Conservation (phyloP, 2,888 invertebrate species). For the Drosophila meridiana region DNA sequence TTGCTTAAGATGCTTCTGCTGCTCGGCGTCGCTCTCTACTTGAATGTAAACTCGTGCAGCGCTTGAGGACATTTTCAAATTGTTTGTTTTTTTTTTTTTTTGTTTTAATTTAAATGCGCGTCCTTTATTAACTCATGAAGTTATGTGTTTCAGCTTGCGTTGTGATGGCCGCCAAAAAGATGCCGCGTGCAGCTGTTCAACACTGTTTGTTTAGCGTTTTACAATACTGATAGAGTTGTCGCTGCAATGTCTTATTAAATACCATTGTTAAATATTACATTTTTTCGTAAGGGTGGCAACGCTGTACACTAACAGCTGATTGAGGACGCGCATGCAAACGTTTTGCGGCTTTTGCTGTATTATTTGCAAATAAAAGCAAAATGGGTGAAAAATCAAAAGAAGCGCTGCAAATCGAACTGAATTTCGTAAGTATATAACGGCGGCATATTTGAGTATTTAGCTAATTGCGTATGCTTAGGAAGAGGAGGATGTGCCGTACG, state of each 20-base stretch:
- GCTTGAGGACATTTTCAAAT: constrained; percentile 82
- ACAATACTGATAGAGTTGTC: constrained; percentile 32
- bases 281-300: constrained; percentile 35
- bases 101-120: constrained; percentile 16
- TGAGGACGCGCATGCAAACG: constrained; percentile 61
- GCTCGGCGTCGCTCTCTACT: constrained; percentile 84
- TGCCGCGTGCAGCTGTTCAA: constrained; percentile 48
- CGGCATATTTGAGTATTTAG: rapidly evolving
- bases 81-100: constrained; percentile 35
- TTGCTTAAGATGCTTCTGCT: constrained; percentile 87
- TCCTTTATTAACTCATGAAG: constrained; percentile 38
- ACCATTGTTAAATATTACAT: not conserved
- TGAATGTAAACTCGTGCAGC: constrained; percentile 84
- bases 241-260: not conserved
- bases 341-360: constrained; percentile 61
- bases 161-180: constrained; percentile 63
- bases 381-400: constrained; percentile 52
- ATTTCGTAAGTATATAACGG: constrained; percentile 49
- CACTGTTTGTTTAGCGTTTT: constrained; percentile 26
- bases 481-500: constrained; percentile 98
- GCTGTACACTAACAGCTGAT: constrained; percentile 53
- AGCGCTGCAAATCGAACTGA: constrained; percentile 51
- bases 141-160: constrained; percentile 19
- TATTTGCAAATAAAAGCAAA: constrained; percentile 31
- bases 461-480: constrained; percentile 86